A percentile compares a stretch with the other conserved stretches of the same genome.
phyloP scores from a whole-genome alignment of 2,113 vertebrate species.

The Chlorodrepanis virens region DNA sequence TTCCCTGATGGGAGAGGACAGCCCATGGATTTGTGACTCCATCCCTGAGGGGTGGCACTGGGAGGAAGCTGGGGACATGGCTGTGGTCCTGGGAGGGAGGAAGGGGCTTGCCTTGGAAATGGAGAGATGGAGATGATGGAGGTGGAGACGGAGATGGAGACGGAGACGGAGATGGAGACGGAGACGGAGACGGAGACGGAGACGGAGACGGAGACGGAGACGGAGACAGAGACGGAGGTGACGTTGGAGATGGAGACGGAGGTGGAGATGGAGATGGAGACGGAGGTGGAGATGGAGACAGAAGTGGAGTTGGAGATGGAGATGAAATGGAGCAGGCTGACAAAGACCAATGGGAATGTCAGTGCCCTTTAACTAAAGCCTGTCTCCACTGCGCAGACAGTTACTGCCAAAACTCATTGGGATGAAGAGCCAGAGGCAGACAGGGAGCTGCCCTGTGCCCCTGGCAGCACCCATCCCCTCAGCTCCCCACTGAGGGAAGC shows the following conservation, averaged over 20 bases:
- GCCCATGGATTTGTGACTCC: background rate
- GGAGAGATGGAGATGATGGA: background rate
- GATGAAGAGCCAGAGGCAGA: background rate
- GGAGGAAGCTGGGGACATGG: background rate
- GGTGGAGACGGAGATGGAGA: background rate
- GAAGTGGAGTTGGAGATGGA: background rate
- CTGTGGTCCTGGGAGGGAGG: background rate
- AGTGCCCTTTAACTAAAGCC: background rate
- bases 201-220: background rate
- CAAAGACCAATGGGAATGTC: background rate
- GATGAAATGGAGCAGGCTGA: background rate
- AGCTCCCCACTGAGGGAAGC: rapidly evolving
- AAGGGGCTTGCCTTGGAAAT: background rate
- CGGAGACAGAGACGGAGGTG: background rate
- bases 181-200: background rate
- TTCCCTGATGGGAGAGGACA: background rate
- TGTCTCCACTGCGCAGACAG: background rate
- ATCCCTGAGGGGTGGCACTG: background rate
- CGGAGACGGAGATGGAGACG: background rate
- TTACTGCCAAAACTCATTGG: rapidly evolving
- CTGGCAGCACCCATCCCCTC: background rate
- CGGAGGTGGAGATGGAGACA: background rate
- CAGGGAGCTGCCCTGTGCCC: background rate
- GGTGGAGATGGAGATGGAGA: no score
- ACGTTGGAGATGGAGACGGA: no score